A percentile compares a stretch with the other conserved stretches of the same genome.
These are phyloP conservation scores for Pachyramphus minor DNA, from an alignment of 2,113 vertebrate genomes.

Conservation along the genomic window DNA sequence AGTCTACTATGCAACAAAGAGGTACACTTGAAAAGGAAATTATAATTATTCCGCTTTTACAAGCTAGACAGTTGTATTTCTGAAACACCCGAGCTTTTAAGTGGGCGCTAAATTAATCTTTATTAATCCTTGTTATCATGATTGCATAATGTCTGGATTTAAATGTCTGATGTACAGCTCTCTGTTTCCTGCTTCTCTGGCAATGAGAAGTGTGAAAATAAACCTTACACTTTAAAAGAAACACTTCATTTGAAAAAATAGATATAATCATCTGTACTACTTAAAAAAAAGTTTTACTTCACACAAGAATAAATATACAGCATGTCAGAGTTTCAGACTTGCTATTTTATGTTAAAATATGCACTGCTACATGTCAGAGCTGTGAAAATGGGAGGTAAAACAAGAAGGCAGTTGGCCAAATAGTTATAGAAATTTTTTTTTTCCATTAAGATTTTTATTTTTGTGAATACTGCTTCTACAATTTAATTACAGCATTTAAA, in stretches of 20 bases:
- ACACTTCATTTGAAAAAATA: conserved; percentile 51
- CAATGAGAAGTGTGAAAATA: conserved; percentile 82
- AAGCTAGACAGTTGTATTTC: neutral
- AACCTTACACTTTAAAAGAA: conserved; percentile 71
- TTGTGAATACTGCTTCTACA: conserved; percentile 48
- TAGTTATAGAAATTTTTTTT: conserved; percentile 22
- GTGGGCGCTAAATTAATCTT: conserved; percentile 72
- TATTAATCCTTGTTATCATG: conserved; percentile 75
- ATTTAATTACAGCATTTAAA: conserved; percentile 72
- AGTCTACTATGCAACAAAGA: neutral
- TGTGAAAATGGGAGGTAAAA: conserved; percentile 70
- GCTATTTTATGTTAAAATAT: conserved; percentile 74
- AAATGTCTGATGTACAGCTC: conserved; percentile 58
- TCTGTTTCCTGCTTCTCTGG: conserved; percentile 66
- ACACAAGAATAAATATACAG: conserved; percentile 69
- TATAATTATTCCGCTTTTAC: conserved; percentile 26
- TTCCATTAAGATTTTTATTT: conserved; percentile 63
- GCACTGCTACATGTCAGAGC: conserved; percentile 72
- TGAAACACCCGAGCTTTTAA: conserved; percentile 51
- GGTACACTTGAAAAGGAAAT: conserved; percentile 42
- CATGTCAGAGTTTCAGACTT: conserved; percentile 65
- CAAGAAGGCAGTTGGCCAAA: conserved; percentile 72
- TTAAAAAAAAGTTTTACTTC: conserved; percentile 45
- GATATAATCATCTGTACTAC: conserved; percentile 56
- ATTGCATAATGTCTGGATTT: conserved; percentile 73